Base-by-base conservation (phyloP, 1,140 invertebrate genomes). In the Trachymyrmex septentrionalis region DNA sequence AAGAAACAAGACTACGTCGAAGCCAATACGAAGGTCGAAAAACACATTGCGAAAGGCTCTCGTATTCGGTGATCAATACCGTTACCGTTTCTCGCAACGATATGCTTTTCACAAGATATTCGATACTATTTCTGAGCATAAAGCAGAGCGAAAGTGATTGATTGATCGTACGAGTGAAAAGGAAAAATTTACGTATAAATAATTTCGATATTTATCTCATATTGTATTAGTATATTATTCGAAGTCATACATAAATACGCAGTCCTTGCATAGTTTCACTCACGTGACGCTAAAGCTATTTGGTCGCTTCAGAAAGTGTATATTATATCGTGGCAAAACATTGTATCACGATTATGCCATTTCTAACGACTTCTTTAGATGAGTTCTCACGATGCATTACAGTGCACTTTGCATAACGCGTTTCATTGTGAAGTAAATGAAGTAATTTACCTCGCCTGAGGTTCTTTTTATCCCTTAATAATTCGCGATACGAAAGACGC, bases 21-120 rank as follows among this genome's bases (percentile, higher is more conserved):
- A 50, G 21, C 21, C 10, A n/a, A 82, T 30, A 59, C 38, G 73
- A 88, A 91, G 91, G 85, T 89, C 85, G 55, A 91, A 87, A 91
- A 91, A 92, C 81, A 90, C 71, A 87, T 90, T 91, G 88, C 85
- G 75, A 85, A 90, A 90, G 84, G 66, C 57, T 67, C 57, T 67
- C 24, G 71, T 44, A 34, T 64, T 59, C 19, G 21, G 44, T 57
- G 50, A 77, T 27, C 48, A 63, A 63, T 67, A 61, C n/a, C n/a
- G 19, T 27, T 5, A 48, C 30, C 59, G 34, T 53, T 66, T 55
- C 24, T 78, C 63, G 27, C 0, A n/a, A 53, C 12, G 38, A 85
- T 64, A 66, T 30, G 38, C 34, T 75, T 85, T 77, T 38, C 80
- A 50, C n/a, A 4, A 55, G 48, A 69, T 24, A 48, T 24, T 63